Base-by-base conservation (phyloP, 2,888 invertebrate genomes). In the Oscheius sp. region DNA sequence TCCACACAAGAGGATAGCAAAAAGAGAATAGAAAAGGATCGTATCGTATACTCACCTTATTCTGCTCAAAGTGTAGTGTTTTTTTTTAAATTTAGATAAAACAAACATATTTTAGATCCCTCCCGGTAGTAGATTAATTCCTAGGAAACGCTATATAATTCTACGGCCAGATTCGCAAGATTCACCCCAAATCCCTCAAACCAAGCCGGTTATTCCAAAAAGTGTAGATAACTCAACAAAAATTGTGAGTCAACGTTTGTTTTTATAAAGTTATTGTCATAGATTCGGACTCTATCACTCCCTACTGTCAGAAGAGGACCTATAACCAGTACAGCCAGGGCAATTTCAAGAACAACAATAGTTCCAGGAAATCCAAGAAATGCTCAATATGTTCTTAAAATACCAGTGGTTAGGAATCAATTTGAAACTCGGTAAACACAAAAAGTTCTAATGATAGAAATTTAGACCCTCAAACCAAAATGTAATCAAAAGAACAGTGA, bases 81-180 rank as follows among this genome's bases (percentile, higher is more conserved):
- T n/a, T 50, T 23, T 50, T 46, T 46, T 46, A 5, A 5, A n/a
- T 20, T 31, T 15, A 20, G 15, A 31, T 57, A 15, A 34, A 29
- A 37, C 55, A 55, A 55, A 31, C n/a, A 15, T 64, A 17, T 52
- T 65, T 20, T 34, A 67, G 67, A 57, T 37, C 25, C 10, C 33
- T 12, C 58, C 68, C 3, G 25, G 33, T 17, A 58, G 39, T 64
- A 63, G 46, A 6, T 23, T 63, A n/a, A 64, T 69, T 27, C 64
- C 61, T 45, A 69, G 64, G 53, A 69, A 69, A 45, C 52, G 64
- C 23, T 69, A 69, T 29, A 64, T 69, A 15, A 69, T 69, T 42
- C 37, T 69, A 8, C 12, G 45, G 31, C 61, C 61, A 1, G 61
- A 42, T 6, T 34, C 31, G 20, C 15, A 34, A 31, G 37, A 8